Evolutionary conservation across 2,113 vertebrate species (phyloP).

Genomic region (Tursiops truncatus): DNA sequence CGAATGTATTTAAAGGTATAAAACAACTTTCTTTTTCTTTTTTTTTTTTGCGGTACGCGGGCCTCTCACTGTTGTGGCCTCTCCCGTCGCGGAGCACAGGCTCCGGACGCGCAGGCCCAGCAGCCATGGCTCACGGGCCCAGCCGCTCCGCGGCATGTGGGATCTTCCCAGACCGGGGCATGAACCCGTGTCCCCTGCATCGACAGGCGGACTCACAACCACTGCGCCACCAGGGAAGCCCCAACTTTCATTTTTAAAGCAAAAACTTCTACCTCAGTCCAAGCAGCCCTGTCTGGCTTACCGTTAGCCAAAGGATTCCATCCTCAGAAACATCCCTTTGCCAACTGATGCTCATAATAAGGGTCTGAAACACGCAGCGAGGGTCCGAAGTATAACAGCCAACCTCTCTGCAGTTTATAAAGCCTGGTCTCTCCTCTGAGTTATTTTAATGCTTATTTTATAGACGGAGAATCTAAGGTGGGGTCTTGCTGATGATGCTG

Average conservation of each 20-base stretch:
- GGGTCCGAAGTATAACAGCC: accelerated
- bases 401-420: neutral
- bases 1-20: constrained; percentile 10
- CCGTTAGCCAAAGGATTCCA: neutral
- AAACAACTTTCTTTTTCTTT: neutral
- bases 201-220: too few species aligned
- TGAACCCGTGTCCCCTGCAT: too few species aligned
- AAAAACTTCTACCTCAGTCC: neutral
- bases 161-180: too few species aligned
- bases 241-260: neutral
- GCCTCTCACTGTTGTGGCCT: too few species aligned
- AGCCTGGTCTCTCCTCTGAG: neutral
- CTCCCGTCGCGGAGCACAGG: too few species aligned
- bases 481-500: neutral
- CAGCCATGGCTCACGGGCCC: too few species aligned
- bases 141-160: too few species aligned
- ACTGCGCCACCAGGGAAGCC: too few species aligned
- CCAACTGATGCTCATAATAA: neutral
- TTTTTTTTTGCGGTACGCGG: too few species aligned
- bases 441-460: neutral
- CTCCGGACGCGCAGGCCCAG: too few species aligned
- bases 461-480: neutral
- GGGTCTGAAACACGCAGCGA: neutral
- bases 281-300: neutral
- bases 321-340: neutral